These are phyloP conservation scores for Vipera ursinii DNA, from an alignment of 2,797 vertebrate species.

Conservation along the genomic window DNA sequence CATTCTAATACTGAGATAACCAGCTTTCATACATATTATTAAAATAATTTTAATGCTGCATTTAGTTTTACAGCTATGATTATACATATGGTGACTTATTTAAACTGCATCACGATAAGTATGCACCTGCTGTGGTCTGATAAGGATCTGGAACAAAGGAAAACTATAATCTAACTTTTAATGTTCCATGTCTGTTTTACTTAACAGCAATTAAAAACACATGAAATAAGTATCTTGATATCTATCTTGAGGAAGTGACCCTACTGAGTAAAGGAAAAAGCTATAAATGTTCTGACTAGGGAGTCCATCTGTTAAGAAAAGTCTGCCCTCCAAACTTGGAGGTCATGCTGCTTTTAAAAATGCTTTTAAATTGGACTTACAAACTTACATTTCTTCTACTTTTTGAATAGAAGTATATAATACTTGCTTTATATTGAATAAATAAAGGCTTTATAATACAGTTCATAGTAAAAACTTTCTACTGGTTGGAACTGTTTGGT, in stretches of 20 bases:
- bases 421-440: background rate
- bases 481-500: background rate
- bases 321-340: background rate
- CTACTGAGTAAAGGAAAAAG: background rate
- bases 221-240: background rate
- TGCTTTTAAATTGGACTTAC: background rate
- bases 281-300: fast-evolving
- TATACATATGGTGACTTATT: background rate
- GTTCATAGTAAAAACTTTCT: background rate
- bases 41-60: background rate
- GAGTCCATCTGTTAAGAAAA: background rate
- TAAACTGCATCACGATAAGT: fast-evolving
- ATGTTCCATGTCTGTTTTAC: conserved; percentile 9
- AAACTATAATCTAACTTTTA: conserved; percentile 18
- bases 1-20: background rate
- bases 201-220: conserved; percentile 2
- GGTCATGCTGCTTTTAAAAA: background rate
- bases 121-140: background rate
- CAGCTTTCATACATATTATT: conserved; percentile 5
- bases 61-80: background rate
- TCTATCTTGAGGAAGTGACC: background rate
- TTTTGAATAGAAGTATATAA: background rate
- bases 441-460: background rate
- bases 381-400: too few relatives aligned
- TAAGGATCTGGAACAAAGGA: background rate